These are phyloP conservation scores for Silurus glanis DNA, from an alignment of 2,113 vertebrate genomes.

Conservation along the genomic window DNA sequence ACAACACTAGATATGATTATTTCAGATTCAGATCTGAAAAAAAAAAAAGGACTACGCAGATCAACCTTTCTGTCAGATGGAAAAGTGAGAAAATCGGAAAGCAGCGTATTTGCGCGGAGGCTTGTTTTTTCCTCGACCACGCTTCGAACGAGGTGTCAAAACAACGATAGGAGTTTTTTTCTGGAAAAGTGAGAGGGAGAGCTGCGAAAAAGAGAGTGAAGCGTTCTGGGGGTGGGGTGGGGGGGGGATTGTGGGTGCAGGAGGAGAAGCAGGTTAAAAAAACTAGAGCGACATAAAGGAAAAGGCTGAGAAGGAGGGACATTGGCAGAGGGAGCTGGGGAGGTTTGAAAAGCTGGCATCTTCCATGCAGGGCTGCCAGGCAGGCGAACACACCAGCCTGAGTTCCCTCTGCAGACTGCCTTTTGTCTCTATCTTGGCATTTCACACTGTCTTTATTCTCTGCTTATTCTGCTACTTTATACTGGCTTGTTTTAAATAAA, in stretches of 20 bases:
- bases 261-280: conserved; percentile 38
- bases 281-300: conserved; percentile 35
- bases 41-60: background rate
- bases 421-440: conserved; percentile 71
- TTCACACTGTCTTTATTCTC: conserved; percentile 71
- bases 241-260: background rate
- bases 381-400: conserved; percentile 70
- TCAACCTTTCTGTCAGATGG: background rate
- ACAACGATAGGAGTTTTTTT: conserved; percentile 34
- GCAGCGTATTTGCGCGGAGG: conserved; percentile 13
- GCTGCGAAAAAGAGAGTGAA: conserved; percentile 55
- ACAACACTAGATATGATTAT: conserved; percentile 8
- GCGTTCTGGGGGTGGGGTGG: conserved; percentile 29
- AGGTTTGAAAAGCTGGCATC: conserved; percentile 79
- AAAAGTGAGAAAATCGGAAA: conserved; percentile 26
- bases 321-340: conserved; percentile 69
- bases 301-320: conserved; percentile 48
- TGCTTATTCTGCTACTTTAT: conserved; percentile 63
- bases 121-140: conserved; percentile 35
- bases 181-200: conserved; percentile 50
- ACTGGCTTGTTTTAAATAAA: conserved; percentile 16
- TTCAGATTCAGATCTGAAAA: background rate
- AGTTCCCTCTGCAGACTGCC: conserved; percentile 69
- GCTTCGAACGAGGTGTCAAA: conserved; percentile 47
- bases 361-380: conserved; percentile 71